These are phyloP conservation scores for Lanius ludovicianus DNA, from an alignment of 2,113 vertebrate genomes.

Conservation along the genomic window DNA sequence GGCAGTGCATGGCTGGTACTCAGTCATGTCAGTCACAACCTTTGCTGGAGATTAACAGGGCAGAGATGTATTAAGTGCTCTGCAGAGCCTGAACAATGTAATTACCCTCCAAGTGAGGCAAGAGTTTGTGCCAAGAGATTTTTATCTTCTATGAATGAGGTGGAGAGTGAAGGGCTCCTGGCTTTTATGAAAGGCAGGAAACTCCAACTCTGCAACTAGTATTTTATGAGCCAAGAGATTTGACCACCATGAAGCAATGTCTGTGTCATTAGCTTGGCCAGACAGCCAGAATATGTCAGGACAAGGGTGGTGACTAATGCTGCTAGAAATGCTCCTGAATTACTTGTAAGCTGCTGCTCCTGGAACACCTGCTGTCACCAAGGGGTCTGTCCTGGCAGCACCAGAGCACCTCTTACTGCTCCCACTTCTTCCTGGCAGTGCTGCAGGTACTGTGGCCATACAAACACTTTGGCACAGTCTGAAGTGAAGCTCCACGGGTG, in stretches of 20 bases:
- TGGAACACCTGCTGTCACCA: not conserved
- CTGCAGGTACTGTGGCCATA: not conserved
- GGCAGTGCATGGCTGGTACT: not conserved
- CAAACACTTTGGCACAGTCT: not conserved
- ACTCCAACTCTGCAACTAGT: conserved; percentile 26
- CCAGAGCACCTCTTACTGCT: not conserved
- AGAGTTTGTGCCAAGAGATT: conserved; percentile 66
- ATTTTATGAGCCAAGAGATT: conserved; percentile 55
- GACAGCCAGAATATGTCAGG: not conserved
- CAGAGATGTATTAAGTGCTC: conserved; percentile 2
- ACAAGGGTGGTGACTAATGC: conserved; percentile 11
- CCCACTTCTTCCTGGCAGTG: not conserved
- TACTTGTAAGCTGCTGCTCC: not conserved
- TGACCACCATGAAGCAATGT: conserved; percentile 35
- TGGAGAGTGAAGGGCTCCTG: conserved; percentile 40
- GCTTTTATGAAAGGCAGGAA: conserved; percentile 63
- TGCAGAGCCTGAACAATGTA: conserved; percentile 23
- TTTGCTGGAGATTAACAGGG: not conserved
- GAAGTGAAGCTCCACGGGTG: rapidly evolving
- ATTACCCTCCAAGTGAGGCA: conserved; percentile 40
- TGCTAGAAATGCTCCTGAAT: not conserved
- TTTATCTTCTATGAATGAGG: conserved; percentile 58
- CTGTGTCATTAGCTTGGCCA: conserved; percentile 57
- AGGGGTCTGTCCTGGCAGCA: not conserved
- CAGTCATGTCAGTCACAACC: not conserved